phyloP scores from a whole-genome alignment of 2,797 vertebrate genomes.

The Threskiornis aethiopicus region DNA sequence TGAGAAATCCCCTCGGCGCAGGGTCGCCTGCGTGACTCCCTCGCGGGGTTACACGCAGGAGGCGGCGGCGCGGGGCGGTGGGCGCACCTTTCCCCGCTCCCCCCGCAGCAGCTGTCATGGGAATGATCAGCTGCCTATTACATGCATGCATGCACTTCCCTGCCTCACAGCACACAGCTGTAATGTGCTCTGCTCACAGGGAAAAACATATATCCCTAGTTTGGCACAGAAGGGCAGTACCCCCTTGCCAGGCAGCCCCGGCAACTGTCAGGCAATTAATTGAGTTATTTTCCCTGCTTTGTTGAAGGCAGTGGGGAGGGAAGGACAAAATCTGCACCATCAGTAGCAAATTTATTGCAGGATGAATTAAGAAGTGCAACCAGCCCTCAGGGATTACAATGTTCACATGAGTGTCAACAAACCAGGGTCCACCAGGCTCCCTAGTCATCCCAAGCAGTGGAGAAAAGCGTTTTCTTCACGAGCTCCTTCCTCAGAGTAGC shows the following conservation, averaged over 20 bases:
- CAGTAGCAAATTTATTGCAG: conserved; percentile 46
- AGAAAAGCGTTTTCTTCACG: not conserved
- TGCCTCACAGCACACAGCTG: conserved; percentile 74
- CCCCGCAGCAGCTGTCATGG: conserved; percentile 80
- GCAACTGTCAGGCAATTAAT: not conserved
- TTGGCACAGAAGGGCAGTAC: conserved; percentile 11
- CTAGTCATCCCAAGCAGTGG: conserved; percentile 16
- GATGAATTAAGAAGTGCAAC: not conserved
- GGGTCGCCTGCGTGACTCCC: conserved; percentile 67
- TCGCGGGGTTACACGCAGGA: conserved; percentile 73
- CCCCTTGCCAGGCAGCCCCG: conserved; percentile 11
- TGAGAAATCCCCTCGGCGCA: conserved; percentile 15
- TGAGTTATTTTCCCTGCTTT: conserved; percentile 21
- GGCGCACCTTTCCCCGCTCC: conserved; percentile 77
- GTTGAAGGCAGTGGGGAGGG: not conserved
- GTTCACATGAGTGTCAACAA: conserved; percentile 1
- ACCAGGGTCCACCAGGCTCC: conserved; percentile 66
- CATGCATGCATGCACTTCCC: conserved; percentile 86
- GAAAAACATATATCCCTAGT: conserved; percentile 85
- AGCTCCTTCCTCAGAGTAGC: not conserved
- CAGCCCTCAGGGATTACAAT: conserved; percentile 22
- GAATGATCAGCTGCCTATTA: conserved; percentile 88
- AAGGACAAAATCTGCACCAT: conserved; percentile 56
- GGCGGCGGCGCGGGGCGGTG: conserved; percentile 62
- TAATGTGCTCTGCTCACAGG: conserved; percentile 81